Evolutionary conservation across 2,797 vertebrate species (phyloP), one percentile per base, ranked within the genome.

Genomic region (Aldrovandia affinis): DNA sequence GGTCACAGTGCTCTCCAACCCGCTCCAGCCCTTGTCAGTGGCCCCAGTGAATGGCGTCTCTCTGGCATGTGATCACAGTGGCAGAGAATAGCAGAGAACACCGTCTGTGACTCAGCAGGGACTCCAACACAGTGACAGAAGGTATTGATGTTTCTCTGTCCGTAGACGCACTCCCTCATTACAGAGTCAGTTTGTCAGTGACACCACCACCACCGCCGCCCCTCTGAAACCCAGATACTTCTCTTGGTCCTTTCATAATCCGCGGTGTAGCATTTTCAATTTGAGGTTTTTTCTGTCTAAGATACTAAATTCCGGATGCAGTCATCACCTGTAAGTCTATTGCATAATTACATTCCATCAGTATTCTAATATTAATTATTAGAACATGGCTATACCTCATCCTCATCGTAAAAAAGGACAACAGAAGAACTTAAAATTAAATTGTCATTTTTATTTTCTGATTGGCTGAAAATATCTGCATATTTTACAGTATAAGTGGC

Each of bases 21-120:
- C 9, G 4, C 65, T 36, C 30, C 65, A 36, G 30, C 5, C 65
- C 12, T 15, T 2, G 30, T 33, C 65, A 0, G 8, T 18, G 1
- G 30, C n/a, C n/a, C 77, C 44, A n/a, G 39, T 79, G 15, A 30
- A 14, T 79, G 50, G 55, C 47, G 28, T 78, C 59, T 78, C 12
- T 47, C 75, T 75, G 33, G 36, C 44, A 50, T 22, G 44, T 44
- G 42, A 47, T 28, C 75, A 47, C 39, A 10, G 20, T 78, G 22
- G 8, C 42, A 50, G 25, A 42, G 75, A 54, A 75, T 90, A 89
- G 88, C 87, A 88, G 90, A 91, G 89, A 90, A 83, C 87, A 73
- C 92, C 91, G 91, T 92, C 91, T 93, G 92, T 81, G 87, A 85
- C 91, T 4, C 92, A 91, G 93, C 92, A 90, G 92, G 93, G 89